Conservation (phyloP, 2,113 vertebrate species). For the Hippoglossus stenolepis region DNA sequence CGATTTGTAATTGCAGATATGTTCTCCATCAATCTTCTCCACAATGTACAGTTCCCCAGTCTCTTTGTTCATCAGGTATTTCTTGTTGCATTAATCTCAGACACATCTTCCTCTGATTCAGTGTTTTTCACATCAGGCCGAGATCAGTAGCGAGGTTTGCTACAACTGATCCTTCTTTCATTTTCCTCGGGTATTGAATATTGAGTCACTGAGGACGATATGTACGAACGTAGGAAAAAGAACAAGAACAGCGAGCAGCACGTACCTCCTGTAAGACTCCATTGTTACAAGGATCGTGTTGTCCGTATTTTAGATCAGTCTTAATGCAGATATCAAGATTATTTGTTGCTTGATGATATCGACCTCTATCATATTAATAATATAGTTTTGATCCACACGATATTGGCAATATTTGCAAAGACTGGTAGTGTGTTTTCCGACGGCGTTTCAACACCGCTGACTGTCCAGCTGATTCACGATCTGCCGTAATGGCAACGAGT, state of each 20-base stretch:
- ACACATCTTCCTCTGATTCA: slow-evolving; percentile 67
- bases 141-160: slow-evolving; percentile 82
- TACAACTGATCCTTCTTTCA: slow-evolving; percentile 81
- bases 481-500: neutral
- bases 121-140: slow-evolving; percentile 66
- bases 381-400: neutral
- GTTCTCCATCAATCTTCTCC: slow-evolving; percentile 78
- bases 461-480: neutral
- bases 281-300: neutral
- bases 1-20: slow-evolving; percentile 46
- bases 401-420: too few relatives aligned
- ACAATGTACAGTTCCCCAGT: slow-evolving; percentile 79
- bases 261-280: neutral
- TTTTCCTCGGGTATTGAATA: slow-evolving; percentile 82
- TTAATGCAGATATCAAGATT: rapidly evolving
- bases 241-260: neutral
- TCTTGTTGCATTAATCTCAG: too few relatives aligned
- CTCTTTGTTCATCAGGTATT: slow-evolving; percentile 84
- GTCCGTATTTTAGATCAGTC: neutral
- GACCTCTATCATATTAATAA: rapidly evolving
- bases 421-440: too few relatives aligned
- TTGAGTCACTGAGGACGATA: slow-evolving; percentile 47
- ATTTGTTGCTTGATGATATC: neutral
- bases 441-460: slow-evolving; percentile 24
- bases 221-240: neutral